Evolutionary conservation across 2,888 invertebrate genomes (phyloP), one percentile per base, ranked within the genome.

Genomic region (Cryptocephalus moraei): DNA sequence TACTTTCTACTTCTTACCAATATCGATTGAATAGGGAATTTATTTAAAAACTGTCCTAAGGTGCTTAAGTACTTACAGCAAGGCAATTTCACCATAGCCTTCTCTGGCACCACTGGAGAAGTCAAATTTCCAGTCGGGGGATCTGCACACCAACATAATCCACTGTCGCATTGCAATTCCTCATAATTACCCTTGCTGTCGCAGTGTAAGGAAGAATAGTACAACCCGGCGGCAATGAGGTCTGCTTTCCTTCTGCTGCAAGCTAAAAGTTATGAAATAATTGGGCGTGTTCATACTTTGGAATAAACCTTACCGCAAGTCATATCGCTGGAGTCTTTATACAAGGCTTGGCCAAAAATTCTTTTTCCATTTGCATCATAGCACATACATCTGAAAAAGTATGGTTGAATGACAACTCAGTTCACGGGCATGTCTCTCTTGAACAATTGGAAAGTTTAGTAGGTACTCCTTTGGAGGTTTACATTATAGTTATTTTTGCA

Each of bases 71-170:
- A 75, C 79, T 70, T 73, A 84, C 84, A 82, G 59, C 85, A 85
- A 3, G 82, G 79, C 43, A 85, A 68, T 51, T 67, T 68, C 43
- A 59, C 68, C 75, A 81, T 79, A 61, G 82, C 73, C 4, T 63
- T 67, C 57, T 79, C 75, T 1, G 77, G 78, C 8, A 83, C 75
- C 1, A 79, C 75, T 39, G 73, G 65, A 9, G 75, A 71, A 36
- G 62, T 68, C 1, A 81, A 74, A 55, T 77, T 73, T 12, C 84
- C 84, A 44, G 79, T 82, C 61, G 62, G 71, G 1, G 74, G 69
- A 33, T 81, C 74, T 1, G 75, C 81, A 64, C 84, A 85, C 83
- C 83, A 84, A 61, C 85, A 85, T 52, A 81, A 62, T 1, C 78
- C 81, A 46, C 57, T 51, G 63, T 81, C 79, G 60, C 84, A 85